phyloP scores from a whole-genome alignment of 2,797 vertebrate species.

The Cryptoblepharus egeriae region DNA sequence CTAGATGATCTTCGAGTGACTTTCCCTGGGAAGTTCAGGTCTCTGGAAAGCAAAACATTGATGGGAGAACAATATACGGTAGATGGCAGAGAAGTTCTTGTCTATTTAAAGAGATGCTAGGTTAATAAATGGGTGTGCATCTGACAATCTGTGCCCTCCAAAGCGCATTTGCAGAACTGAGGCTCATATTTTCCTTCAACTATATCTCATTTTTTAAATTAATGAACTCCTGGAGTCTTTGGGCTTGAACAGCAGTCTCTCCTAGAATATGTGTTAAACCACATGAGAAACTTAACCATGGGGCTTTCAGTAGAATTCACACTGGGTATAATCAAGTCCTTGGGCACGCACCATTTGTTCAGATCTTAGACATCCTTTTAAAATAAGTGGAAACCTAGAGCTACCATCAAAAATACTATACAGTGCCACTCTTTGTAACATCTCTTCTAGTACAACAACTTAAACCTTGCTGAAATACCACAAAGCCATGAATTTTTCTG shows the following conservation, averaged over 20 bases:
- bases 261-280: neutral
- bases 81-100: conserved; percentile 24
- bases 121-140: conserved; percentile 24
- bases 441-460: neutral
- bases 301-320: neutral
- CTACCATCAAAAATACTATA: neutral
- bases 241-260: neutral
- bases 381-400: neutral
- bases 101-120: conserved; percentile 48
- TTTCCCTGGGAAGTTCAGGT: conserved; percentile 40
- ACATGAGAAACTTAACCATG: too few species aligned
- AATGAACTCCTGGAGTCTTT: neutral
- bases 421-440: neutral
- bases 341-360: neutral
- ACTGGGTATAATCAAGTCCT: neutral
- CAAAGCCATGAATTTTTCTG: too few species aligned
- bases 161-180: neutral
- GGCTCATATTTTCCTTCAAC: neutral
- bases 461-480: neutral
- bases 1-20: conserved; percentile 42
- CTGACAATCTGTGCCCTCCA: neutral
- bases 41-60: conserved; percentile 32
- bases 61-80: conserved; percentile 35
- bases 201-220: neutral
- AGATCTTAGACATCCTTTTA: neutral